A percentile compares a stretch with the other conserved stretches of the same genome.
phyloP scores from a whole-genome alignment of 2,797 vertebrate genomes.

The Selene dorsalis region DNA sequence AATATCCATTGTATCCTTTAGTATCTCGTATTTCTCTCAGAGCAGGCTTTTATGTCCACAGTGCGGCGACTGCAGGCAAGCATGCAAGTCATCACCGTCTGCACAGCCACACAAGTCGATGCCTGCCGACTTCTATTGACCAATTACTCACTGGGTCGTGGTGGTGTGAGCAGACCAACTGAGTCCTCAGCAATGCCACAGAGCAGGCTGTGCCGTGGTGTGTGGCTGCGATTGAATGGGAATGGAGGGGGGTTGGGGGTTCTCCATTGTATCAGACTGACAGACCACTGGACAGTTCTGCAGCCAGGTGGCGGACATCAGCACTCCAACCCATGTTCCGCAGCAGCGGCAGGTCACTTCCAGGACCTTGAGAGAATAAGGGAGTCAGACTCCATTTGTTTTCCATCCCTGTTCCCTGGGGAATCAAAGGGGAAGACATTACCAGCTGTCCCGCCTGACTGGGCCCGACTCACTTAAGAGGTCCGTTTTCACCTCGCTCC shows the following conservation, averaged over 20 bases:
- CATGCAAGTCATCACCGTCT: conserved; percentile 47
- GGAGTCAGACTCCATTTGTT: conserved; percentile 81
- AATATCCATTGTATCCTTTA: conserved; percentile 51
- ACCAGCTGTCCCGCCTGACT: conserved; percentile 73
- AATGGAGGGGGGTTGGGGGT: not conserved
- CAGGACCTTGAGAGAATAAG: conserved; percentile 77
- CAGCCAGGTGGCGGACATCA: conserved; percentile 40
- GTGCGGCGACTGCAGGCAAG: conserved; percentile 29
- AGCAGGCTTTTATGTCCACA: conserved; percentile 32
- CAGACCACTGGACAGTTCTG: conserved; percentile 53
- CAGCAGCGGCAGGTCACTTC: conserved; percentile 62
- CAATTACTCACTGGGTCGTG: conserved; percentile 67
- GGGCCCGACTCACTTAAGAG: conserved; percentile 77
- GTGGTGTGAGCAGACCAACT: conserved; percentile 56
- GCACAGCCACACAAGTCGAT: conserved; percentile 58
- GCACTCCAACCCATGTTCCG: conserved; percentile 31
- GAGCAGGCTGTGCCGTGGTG: conserved; percentile 34
- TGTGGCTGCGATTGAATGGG: conserved; percentile 35
- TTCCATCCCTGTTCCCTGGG: conserved; percentile 63
- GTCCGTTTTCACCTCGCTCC: conserved; percentile 63
- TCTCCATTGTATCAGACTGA: conserved; percentile 66
- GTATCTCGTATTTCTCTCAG: conserved; percentile 39
- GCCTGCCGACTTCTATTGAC: conserved; percentile 61
- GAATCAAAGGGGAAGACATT: conserved; percentile 79
- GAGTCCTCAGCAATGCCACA: conserved; percentile 61